phyloP scores from a whole-genome alignment of 2,113 vertebrate species.

The Benthochromis sp. region DNA sequence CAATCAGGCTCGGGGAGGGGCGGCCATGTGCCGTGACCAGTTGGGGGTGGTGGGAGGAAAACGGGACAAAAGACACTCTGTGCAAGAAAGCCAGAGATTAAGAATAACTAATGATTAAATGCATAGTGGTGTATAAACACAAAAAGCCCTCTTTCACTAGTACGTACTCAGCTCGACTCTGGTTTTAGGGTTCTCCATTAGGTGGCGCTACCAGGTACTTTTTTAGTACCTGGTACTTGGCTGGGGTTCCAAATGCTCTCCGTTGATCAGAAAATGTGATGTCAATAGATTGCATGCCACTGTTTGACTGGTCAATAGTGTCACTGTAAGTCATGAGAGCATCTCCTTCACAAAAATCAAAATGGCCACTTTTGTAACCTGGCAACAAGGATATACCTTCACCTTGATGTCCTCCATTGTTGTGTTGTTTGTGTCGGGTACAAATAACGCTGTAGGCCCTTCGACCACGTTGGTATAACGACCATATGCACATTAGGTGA shows the following conservation, averaged over 20 bases:
- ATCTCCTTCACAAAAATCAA: background rate
- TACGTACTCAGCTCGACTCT: background rate
- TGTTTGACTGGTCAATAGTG: background rate
- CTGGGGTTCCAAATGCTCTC: background rate
- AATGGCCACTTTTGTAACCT: background rate
- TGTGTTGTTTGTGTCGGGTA: background rate
- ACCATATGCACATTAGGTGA: background rate
- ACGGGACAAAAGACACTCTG: background rate
- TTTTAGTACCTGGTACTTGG: background rate
- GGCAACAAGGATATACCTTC: background rate
- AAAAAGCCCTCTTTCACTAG: background rate
- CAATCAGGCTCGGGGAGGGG: background rate
- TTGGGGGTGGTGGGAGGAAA: background rate
- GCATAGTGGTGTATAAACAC: background rate
- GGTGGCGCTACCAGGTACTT: background rate
- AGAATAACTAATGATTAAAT: background rate
- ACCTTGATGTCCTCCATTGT: background rate
- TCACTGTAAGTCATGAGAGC: background rate
- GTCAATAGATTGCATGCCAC: background rate
- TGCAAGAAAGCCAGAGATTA: background rate
- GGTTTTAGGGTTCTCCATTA: background rate
- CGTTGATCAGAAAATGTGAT: background rate
- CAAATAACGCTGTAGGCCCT: background rate
- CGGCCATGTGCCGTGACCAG: background rate
- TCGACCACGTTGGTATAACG: background rate